A percentile compares a stretch with the other conserved stretches of the same genome.
Evolutionary conservation across 2,888 invertebrate genomes (phyloP).

Genomic region (Drosophila infuscata): DNA sequence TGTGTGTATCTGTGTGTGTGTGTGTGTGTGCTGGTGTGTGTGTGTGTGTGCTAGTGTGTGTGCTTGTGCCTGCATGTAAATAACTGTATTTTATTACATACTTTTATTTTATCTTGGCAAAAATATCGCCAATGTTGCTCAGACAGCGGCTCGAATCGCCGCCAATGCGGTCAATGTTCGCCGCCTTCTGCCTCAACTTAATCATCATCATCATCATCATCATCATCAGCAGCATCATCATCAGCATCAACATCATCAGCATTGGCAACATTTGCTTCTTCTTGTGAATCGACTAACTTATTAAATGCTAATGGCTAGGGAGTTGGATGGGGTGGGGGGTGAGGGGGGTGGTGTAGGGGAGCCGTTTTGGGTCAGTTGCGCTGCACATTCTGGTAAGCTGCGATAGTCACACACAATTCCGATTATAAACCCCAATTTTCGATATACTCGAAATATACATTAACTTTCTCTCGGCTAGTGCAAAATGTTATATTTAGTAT

Average conservation of each 20-base stretch:
- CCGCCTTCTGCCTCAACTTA: slow-evolving; percentile 34
- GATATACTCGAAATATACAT: slow-evolving; percentile 20
- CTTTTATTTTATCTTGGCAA: slow-evolving; percentile 78
- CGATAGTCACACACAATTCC: slow-evolving; percentile 42
- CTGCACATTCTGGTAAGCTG: slow-evolving; percentile 40
- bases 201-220: slow-evolving; percentile 16
- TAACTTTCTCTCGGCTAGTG: slow-evolving; percentile 42
- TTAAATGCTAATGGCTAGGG: background rate
- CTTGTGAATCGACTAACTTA: slow-evolving; percentile 31
- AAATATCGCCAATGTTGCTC: slow-evolving; percentile 75
- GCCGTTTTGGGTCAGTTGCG: slow-evolving; percentile 5
- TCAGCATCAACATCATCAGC: background rate
- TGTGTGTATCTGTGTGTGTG: slow-evolving; percentile 7
- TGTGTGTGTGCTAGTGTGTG: slow-evolving; percentile 20
- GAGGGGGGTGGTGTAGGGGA: background rate
- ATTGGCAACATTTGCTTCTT: slow-evolving; percentile 10
- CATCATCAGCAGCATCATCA: background rate
- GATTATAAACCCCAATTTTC: slow-evolving; percentile 47
- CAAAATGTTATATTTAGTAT: background rate
- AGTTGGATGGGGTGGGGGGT: background rate
- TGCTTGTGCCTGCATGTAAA: slow-evolving; percentile 66
- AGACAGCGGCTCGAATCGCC: slow-evolving; percentile 74
- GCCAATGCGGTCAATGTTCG: slow-evolving; percentile 74
- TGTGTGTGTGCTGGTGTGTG: slow-evolving; percentile 21
- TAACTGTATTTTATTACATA: slow-evolving; percentile 78